Evolutionary conservation across 2,797 vertebrate genomes (phyloP), one percentile per base, ranked within the genome.

Genomic region (Loriculus beryllinus): DNA sequence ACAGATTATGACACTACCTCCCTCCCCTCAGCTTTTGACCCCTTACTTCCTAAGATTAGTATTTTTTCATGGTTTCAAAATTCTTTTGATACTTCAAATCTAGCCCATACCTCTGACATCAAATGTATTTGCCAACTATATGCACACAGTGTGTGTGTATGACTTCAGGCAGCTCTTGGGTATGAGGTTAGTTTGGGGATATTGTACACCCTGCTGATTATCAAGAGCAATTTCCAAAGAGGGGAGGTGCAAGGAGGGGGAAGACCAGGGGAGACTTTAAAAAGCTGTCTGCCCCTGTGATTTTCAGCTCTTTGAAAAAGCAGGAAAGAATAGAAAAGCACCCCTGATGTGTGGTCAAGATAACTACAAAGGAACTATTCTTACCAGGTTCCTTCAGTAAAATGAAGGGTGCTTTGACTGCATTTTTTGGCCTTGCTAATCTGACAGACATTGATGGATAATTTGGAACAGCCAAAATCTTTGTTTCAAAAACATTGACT

Each of bases 361-460:
- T 63, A 93, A 92, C 71, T 85, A 94, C 84, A 96, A 95, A 96
- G 78, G 64, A 95, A 71, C 81, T 85, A 87, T 83, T 95, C 84
- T 93, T 87, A 89, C 70, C 42, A 76, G n/a, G 52, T 87, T 88
- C 64, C 88, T 88, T 78, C 71, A 71, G 71, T 45, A 88, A 93
- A 90, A 82, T 9, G 77, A 84, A 79, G 70, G 64, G 68, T 90
- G 60, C 78, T 95, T 90, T 94, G 78, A 80, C 10, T 84, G 70
- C 74, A 42, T 86, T 85, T 91, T 88, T 92, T 87, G 39, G 47
- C 60, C 40, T 74, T 63, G 74, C 77, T 94, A 94, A 95, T 93
- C 92, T 84, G 77, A 90, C 90, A 93, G 82, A 94, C 79, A 92
- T 35, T 84, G 93, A 92, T 39, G 78, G 63, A 35, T 93, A 93